Conservation (phyloP, 1,140 invertebrate species). For the Drosophila mayri region DNA sequence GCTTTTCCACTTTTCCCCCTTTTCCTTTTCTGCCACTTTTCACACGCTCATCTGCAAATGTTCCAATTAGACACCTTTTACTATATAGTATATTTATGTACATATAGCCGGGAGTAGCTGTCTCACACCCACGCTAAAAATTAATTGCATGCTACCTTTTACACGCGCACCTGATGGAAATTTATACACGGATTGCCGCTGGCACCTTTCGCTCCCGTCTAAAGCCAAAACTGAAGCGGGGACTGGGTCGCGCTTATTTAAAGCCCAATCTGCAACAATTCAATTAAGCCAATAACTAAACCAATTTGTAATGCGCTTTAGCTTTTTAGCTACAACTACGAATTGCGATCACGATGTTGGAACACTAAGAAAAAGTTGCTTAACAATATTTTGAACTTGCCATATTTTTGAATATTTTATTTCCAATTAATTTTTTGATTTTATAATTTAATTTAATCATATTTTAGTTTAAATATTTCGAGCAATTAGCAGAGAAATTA, state of each 20-base stretch:
- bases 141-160: conserved; percentile 60
- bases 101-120: conserved; percentile 13
- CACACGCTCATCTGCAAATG: conserved; percentile 42
- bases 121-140: conserved; percentile 39
- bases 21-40: conserved; percentile 32
- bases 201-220: conserved; percentile 20
- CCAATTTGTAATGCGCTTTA: conserved; percentile 77
- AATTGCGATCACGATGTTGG: conserved; percentile 41
- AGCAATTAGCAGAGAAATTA: neutral
- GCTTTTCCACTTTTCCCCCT: conserved; percentile 2
- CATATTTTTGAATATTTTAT: neutral
- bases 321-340: conserved; percentile 66
- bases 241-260: conserved; percentile 58
- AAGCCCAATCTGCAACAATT: conserved; percentile 79
- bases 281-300: conserved; percentile 81
- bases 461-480: neutral
- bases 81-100: conserved; percentile 2
- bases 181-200: conserved; percentile 30
- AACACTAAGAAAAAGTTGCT: neutral
- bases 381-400: neutral
- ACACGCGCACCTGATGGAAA: conserved; percentile 50
- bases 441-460: neutral
- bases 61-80: conserved; percentile 64
- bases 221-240: conserved; percentile 29
- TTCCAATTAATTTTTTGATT: neutral